Conservation (phyloP, 2,113 vertebrate species). For the Chamaetylas fuelleborni region DNA sequence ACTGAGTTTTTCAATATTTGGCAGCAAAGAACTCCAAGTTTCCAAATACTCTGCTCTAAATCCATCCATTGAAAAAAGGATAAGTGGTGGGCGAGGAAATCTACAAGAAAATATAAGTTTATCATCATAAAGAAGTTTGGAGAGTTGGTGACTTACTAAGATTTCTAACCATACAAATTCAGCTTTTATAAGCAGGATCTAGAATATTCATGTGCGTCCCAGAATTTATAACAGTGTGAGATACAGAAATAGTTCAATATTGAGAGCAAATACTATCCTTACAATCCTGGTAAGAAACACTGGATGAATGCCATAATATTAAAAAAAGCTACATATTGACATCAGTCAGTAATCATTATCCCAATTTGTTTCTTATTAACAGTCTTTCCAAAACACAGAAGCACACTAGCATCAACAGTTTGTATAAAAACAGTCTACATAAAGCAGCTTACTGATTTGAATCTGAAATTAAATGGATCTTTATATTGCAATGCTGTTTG, state of each 20-base stretch:
- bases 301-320: not conserved
- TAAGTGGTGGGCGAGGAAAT: slow-evolving; percentile 85
- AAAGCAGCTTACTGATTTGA: not conserved
- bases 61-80: slow-evolving; percentile 93
- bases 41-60: slow-evolving; percentile 89
- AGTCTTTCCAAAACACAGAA: not conserved
- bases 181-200: not conserved
- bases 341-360: not conserved
- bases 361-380: not conserved
- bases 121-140: not conserved
- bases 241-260: not conserved
- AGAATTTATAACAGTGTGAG: not conserved
- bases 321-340: not conserved
- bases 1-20: slow-evolving; percentile 88
- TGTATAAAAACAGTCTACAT: not conserved
- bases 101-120: slow-evolving; percentile 62
- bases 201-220: not conserved
- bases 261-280: not conserved
- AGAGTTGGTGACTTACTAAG: not conserved
- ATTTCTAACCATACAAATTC: not conserved
- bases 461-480: not conserved
- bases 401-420: not conserved
- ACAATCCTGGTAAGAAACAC: not conserved
- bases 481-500: not conserved
- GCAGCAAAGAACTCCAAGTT: slow-evolving; percentile 76